These are phyloP conservation scores for Poecilia latipinna DNA, from an alignment of 2,113 vertebrate genomes.

Conservation along the genomic window DNA sequence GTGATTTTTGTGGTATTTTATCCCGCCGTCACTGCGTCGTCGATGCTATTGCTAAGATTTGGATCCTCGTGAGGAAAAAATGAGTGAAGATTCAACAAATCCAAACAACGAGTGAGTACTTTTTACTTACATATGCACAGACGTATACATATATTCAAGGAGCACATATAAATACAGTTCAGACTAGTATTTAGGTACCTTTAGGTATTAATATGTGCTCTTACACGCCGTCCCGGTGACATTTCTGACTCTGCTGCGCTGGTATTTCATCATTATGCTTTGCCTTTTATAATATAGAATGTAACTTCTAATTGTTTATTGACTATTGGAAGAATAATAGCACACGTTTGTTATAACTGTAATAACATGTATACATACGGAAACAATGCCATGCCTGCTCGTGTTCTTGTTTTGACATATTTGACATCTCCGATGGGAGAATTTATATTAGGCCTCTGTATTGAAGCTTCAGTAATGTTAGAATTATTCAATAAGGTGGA, in stretches of 20 bases:
- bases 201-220: slow-evolving; percentile 2
- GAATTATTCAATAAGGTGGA: background rate
- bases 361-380: background rate
- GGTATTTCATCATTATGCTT: slow-evolving; percentile 25
- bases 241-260: slow-evolving; percentile 28
- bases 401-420: background rate
- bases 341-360: background rate
- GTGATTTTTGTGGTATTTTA: slow-evolving; percentile 81
- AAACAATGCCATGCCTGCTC: background rate
- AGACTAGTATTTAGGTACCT: slow-evolving; percentile 4
- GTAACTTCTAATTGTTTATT: background rate
- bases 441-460: slow-evolving; percentile 8
- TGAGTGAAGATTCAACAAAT: slow-evolving; percentile 99
- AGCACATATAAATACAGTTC: background rate
- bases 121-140: background rate
- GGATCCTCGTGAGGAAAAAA: slow-evolving; percentile 95
- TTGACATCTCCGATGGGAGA: background rate
- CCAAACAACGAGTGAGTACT: slow-evolving; percentile 94
- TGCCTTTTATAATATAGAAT: background rate
- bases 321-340: background rate
- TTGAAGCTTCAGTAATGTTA: background rate
- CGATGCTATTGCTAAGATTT: slow-evolving; percentile 88
- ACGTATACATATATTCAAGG: background rate
- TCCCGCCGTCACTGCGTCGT: slow-evolving; percentile 85
- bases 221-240: slow-evolving; percentile 23